Conservation (phyloP, 2,888 invertebrate species). For the Drosophila limbata region DNA sequence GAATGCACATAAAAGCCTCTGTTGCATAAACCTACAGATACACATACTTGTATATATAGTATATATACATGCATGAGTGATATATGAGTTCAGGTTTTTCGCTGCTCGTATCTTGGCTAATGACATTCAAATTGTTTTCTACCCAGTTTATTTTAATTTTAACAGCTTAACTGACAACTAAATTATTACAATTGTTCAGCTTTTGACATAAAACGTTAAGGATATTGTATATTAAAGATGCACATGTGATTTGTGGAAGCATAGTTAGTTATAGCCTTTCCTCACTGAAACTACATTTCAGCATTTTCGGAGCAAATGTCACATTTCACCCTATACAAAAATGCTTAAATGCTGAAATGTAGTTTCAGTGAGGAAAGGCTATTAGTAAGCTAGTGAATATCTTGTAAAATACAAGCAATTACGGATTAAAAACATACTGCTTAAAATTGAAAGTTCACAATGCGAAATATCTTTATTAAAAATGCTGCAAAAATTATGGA, state of each 20-base stretch:
- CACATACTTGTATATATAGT: constrained; percentile 1
- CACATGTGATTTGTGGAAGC: neutral
- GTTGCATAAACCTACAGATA: constrained; percentile 1
- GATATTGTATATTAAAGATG: constrained; percentile 14
- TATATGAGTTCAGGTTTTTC: constrained; percentile 7
- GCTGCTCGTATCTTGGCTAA: constrained; percentile 37
- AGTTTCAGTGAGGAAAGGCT: too few species aligned
- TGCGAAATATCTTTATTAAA: constrained; percentile 6
- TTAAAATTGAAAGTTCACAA: neutral
- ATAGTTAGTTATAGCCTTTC: too few species aligned
- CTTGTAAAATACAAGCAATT: neutral
- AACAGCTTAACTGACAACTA: constrained; percentile 20
- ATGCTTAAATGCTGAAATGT: too few species aligned
- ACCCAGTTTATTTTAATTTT: constrained; percentile 36
- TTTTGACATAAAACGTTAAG: constrained; percentile 34
- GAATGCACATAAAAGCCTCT: constrained; percentile 4
- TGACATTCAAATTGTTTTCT: constrained; percentile 65
- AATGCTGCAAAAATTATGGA: constrained; percentile 5
- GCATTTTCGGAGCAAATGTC: too few species aligned
- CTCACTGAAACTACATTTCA: too few species aligned
- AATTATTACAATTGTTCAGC: neutral
- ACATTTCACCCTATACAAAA: too few species aligned
- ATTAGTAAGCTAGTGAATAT: too few species aligned
- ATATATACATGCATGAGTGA: neutral
- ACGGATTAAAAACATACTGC: neutral